Evolutionary conservation across 2,888 invertebrate species (phyloP), one percentile per base, ranked within the genome.

Genomic region (Acronicta psi): DNA sequence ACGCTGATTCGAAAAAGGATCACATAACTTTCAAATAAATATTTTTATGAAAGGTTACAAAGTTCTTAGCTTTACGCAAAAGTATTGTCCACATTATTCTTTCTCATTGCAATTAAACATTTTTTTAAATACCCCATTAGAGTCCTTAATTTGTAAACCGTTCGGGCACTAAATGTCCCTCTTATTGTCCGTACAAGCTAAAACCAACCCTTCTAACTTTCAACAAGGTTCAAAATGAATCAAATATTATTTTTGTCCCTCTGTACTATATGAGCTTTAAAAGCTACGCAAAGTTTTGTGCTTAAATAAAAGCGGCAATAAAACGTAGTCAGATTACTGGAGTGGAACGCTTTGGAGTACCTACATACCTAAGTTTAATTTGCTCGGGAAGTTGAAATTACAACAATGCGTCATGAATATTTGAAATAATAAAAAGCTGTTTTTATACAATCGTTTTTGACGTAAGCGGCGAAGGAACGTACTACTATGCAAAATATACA

Each of bases 81-180:
- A n/a, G 16, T 16, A n/a, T 23, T 55, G 59, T 86, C 88, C 79
- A 78, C 40, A 56, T 51, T 67, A 80, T 66, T 63, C 73, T 73
- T 45, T 56, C 69, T 44, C 45, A 18, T 47, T 51, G 68, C 85
- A 86, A 87, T 86, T 84, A 86, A 85, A 77, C 73, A 83, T 80
- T 83, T 87, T 82, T 86, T 83, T 82, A 83, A 84, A 81, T 83
- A 82, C 79, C 81, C 78, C 82, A 83, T 85, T 83, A 84, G 80
- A 75, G 81, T 80, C 86, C 82, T 88, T 85, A 84, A 87, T 87
- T 88, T 86, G 83, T 83, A 77, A 79, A 67, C 72, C 62, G 69
- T 75, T 66, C 61, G 38, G 50, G 53, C 47, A 60, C 52, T 67
- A 64, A 75, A 70, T 60, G 75, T 59, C 59, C 52, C 73, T 53